A percentile compares a stretch with the other conserved stretches of the same genome.
phyloP scores from a whole-genome alignment of 2,113 vertebrate species.

The Cyanoliseus patagonus region DNA sequence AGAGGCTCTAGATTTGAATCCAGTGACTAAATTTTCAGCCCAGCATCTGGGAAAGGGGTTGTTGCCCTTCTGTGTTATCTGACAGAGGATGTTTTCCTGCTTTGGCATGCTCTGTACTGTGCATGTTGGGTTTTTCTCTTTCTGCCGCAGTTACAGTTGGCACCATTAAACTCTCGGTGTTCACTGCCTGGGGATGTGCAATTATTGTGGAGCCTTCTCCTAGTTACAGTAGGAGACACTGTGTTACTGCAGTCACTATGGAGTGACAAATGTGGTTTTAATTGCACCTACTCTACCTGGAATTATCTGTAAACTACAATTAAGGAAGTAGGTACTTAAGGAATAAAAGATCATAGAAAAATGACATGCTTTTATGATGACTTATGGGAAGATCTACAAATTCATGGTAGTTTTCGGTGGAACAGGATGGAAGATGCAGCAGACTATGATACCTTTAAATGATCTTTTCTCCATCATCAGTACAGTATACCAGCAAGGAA shows the following conservation, averaged over 20 bases:
- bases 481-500: background rate
- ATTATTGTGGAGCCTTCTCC: slow-evolving; percentile 58
- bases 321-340: slow-evolving; percentile 53
- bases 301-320: slow-evolving; percentile 64
- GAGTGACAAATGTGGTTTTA: slow-evolving; percentile 67
- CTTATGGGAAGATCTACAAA: slow-evolving; percentile 17
- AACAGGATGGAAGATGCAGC: background rate
- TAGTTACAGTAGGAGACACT: slow-evolving; percentile 61
- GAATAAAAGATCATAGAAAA: slow-evolving; percentile 60
- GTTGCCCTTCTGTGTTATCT: background rate
- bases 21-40: background rate
- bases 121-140: background rate
- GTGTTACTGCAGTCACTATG: background rate
- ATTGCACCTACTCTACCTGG: slow-evolving; percentile 59
- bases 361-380: slow-evolving; percentile 17
- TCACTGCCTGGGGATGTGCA: slow-evolving; percentile 59
- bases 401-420: background rate
- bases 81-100: background rate
- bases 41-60: background rate
- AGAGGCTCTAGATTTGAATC: background rate
- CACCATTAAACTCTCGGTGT: slow-evolving; percentile 16
- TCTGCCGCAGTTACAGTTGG: slow-evolving; percentile 18
- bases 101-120: background rate
- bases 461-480: background rate
- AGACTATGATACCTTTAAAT: background rate